Conservation (phyloP, 2,113 vertebrate genomes). For the Galemys pyrenaicus region DNA sequence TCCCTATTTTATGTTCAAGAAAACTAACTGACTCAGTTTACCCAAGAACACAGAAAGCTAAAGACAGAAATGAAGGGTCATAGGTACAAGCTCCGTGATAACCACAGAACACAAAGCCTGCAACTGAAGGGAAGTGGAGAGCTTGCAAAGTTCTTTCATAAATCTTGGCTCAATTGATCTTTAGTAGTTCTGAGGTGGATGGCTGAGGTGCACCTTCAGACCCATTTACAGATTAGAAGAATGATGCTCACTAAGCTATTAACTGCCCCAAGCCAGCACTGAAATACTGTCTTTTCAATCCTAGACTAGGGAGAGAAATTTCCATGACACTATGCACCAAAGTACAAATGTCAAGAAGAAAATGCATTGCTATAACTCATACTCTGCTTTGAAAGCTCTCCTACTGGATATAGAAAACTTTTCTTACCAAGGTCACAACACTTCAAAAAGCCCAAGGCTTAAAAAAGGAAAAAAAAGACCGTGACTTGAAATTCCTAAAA, state of each 20-base stretch:
- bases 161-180: background rate
- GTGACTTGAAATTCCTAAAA: background rate
- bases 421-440: slow-evolving; percentile 44
- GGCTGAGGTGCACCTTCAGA: fast-evolving
- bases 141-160: background rate
- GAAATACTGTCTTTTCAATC: background rate
- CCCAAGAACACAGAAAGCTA: background rate
- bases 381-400: slow-evolving; percentile 55
- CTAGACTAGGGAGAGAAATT: slow-evolving; percentile 2
- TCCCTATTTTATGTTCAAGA: background rate
- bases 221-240: background rate
- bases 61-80: background rate
- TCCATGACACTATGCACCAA: background rate
- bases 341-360: slow-evolving; percentile 57
- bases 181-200: background rate
- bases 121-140: background rate
- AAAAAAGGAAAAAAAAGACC: background rate
- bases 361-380: slow-evolving; percentile 46
- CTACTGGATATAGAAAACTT: slow-evolving; percentile 8
- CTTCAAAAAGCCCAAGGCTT: slow-evolving; percentile 37
- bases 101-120: background rate
- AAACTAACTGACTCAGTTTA: background rate
- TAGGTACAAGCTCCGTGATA: background rate
- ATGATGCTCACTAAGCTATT: background rate
- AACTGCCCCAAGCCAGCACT: background rate